phyloP scores from a whole-genome alignment of 1,140 invertebrate species.

The Orius laevigatus region DNA sequence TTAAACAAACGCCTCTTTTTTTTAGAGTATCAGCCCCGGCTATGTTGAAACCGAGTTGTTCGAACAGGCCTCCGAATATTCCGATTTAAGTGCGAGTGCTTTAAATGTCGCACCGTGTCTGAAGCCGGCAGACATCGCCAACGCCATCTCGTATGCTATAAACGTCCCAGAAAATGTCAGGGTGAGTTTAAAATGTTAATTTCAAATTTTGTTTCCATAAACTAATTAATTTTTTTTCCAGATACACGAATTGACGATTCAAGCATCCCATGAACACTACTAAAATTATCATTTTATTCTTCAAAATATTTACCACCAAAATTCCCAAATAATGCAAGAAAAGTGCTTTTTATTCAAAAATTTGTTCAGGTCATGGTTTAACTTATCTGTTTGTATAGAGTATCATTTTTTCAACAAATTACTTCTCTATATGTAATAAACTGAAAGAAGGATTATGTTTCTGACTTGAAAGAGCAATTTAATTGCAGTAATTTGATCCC shows the following conservation, averaged over 20 bases:
- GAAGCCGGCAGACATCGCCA: slow-evolving; percentile 20
- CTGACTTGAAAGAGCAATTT: no score
- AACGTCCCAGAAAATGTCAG: slow-evolving; percentile 19
- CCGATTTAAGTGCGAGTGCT: slow-evolving; percentile 8
- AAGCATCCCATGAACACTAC: slow-evolving; percentile 4
- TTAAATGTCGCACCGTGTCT: slow-evolving; percentile 9
- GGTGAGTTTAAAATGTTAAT: slow-evolving; percentile 14
- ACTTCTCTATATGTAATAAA: no score
- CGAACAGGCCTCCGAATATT: slow-evolving; percentile 15
- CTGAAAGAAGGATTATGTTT: no score
- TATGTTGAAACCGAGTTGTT: slow-evolving; percentile 25
- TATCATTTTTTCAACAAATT: no score
- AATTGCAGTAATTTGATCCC: no score
- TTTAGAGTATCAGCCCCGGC: slow-evolving; percentile 25
- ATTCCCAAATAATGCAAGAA: no score
- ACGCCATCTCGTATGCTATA: slow-evolving; percentile 18
- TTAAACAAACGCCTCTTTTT: slow-evolving; percentile 4
- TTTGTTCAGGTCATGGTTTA: no score
- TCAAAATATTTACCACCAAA: no score
- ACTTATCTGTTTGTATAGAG: no score
- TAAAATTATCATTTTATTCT: no score
- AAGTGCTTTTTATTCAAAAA: no score
- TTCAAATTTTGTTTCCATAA: not conserved
- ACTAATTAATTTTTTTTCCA: slow-evolving; percentile 1
- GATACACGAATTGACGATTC: slow-evolving; percentile 6